A percentile compares a stretch with the other conserved stretches of the same genome.
These are phyloP conservation scores for Drosophila simulans DNA, from an alignment of 1,140 invertebrate genomes.

Conservation along the genomic window DNA sequence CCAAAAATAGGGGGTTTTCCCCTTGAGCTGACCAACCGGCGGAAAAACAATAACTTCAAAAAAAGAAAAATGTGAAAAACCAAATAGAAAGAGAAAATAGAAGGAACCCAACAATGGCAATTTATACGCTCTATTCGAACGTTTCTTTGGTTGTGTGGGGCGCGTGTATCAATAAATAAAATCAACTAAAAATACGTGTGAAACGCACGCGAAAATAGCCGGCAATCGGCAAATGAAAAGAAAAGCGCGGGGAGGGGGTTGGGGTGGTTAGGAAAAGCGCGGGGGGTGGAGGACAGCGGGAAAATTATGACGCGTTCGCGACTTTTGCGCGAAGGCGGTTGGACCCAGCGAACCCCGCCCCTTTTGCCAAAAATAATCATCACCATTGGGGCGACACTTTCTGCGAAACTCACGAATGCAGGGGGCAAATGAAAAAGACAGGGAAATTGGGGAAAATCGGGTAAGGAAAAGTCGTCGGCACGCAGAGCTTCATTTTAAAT, in stretches of 20 bases:
- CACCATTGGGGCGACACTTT: constrained; percentile 30
- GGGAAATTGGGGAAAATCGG: too few species aligned
- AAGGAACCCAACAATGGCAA: constrained; percentile 23
- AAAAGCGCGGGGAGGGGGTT: background rate
- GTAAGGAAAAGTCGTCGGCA: background rate
- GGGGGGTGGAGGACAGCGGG: background rate
- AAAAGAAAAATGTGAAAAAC: background rate
- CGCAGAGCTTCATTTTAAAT: constrained; percentile 47
- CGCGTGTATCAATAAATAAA: constrained; percentile 79
- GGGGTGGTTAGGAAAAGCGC: background rate
- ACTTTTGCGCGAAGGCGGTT: constrained; percentile 32
- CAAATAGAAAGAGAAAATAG: background rate
- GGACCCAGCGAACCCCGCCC: constrained; percentile 30
- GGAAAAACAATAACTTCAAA: background rate
- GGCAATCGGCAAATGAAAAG: constrained; percentile 14
- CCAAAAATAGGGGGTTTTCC: too few species aligned
- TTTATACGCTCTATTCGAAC: constrained; percentile 11
- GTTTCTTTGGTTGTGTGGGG: constrained; percentile 21
- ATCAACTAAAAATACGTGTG: constrained; percentile 70
- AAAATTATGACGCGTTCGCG: constrained; percentile 40
- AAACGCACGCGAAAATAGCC: constrained; percentile 53
- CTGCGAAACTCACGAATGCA: background rate
- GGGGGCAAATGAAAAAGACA: too few species aligned
- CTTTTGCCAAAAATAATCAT: constrained; percentile 50
- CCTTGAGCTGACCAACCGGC: too few species aligned